Evolutionary conservation across 64 coral and sea anemone species (phyloP), one percentile per base, ranked within the genome.

Genomic region (Dendronephthya gigantea): DNA sequence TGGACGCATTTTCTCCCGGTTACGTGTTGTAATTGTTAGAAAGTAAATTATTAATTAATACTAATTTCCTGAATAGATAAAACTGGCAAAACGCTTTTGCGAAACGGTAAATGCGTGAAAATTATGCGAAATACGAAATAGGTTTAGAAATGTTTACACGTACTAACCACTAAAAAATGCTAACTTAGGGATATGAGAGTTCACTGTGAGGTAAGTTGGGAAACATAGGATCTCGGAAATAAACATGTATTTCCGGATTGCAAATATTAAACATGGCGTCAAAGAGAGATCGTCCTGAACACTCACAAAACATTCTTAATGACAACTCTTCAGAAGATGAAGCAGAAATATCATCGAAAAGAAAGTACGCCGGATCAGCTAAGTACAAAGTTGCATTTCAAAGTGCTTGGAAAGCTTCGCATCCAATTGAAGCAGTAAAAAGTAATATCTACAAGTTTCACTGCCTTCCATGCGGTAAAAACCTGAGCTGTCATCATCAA

Each of bases 261-360:
- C 1, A 19, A 1, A 74, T 27, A 28, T 74, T 74, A 74, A 74
- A 74, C 17, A 74, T 28, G 23, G 68, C 68, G 68, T 74, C 68
- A 74, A 74, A 74, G 68, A 74, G 68, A 74, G 30, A 74, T 27
- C 68, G 32, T 74, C 25, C 68, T 74, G 68, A 74, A 74, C 68
- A 74, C 68, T 74, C 68, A 30, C n/a, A 74, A 74, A 27, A 25
- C 19, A 70, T 6, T 70, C 66, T 30, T 35, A 28, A 27, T 17
- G 68, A 74, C 68, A 74, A 74, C 25, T 74, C 68, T 74, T 19
- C 68, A 74, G 68, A 74, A 74, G 25, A 27, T 74, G 68, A 74
- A 74, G 68, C 68, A 74, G 68, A 74, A 74, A 74, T 27, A 74
- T 74, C 68, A 74, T 74, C 68, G 68, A 74, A 74, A 74, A 74